Conservation (phyloP, 2,888 invertebrate genomes). For the Phania funesta region DNA sequence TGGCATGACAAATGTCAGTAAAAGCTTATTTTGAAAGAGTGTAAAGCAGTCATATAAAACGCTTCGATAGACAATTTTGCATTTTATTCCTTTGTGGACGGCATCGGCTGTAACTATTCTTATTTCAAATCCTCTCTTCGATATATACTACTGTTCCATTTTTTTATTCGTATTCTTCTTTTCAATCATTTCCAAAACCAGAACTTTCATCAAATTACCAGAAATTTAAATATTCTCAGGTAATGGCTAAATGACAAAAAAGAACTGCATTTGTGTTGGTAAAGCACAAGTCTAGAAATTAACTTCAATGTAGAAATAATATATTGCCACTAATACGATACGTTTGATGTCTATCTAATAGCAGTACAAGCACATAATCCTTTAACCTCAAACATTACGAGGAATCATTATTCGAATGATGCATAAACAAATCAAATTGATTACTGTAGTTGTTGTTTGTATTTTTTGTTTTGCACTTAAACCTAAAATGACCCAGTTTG, state of each 20-base stretch:
- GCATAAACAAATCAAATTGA: conserved; percentile 21
- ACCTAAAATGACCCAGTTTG: conserved; percentile 50
- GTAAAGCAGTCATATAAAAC: no score
- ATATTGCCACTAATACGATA: background rate
- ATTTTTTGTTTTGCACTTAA: conserved; percentile 13
- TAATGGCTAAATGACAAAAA: background rate
- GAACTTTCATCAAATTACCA: background rate
- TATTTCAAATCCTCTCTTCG: no score
- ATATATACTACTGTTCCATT: no score
- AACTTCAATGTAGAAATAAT: no score
- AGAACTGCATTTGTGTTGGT: background rate
- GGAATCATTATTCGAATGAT: conserved; percentile 7
- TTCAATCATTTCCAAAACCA: no score
- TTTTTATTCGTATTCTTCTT: no score
- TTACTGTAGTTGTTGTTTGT: background rate
- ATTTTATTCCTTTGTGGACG: no score
- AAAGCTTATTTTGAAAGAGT: no score
- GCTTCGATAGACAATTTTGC: no score
- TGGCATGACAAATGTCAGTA: no score
- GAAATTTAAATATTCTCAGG: background rate
- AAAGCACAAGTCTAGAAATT: background rate
- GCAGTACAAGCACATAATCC: conserved; percentile 15
- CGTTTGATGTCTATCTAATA: background rate
- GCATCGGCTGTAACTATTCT: no score
- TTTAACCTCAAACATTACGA: conserved; percentile 31